Evolutionary conservation across 2,797 vertebrate genomes (phyloP), one percentile per base, ranked within the genome.

Genomic region (Pempheris klunzingeri): DNA sequence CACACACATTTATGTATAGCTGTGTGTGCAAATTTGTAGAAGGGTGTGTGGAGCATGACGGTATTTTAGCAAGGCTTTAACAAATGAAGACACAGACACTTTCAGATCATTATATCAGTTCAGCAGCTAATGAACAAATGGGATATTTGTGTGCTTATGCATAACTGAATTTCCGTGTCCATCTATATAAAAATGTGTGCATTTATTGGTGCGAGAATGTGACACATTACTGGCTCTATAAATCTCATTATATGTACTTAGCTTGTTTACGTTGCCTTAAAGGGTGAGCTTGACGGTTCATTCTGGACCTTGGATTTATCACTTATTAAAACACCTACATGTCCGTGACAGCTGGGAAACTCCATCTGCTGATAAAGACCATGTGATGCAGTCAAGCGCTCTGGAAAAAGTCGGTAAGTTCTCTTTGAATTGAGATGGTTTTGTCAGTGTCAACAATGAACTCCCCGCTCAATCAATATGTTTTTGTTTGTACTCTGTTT

Each of bases 111-210:
- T 15, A 71, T 76, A 78, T 80, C 22, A 77, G 5, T n/a, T 66
- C 24, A 76, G 28, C 47, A 3, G 36, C 74, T 80, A 77, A 81
- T 77, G 59, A 78, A 73, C 72, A 64, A 65, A 64, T 55, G 24
- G 24, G 5, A 46, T 32, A n/a, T 50, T 20, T 22, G 32, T 67
- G 38, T 61, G 43, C 44, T 41, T 7, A 34, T 39, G 30, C 26
- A 20, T n/a, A 13, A 63, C 41, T 64, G 43, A 72, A 54, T 34
- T 24, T 1, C 41, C 32, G 26, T 30, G n/a, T 76, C n/a, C n/a
- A 46, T 57, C 1, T 30, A 43, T 38, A 22, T 55, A 61, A 41
- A 15, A 53, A 32, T 32, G 15, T 28, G 44, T 47, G 22, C 13
- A 4, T 71, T 61, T 18, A 4, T 54, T 30, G 18, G 41, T 36